phyloP scores from a whole-genome alignment of 2,113 vertebrate species.

The Vidua macroura region DNA sequence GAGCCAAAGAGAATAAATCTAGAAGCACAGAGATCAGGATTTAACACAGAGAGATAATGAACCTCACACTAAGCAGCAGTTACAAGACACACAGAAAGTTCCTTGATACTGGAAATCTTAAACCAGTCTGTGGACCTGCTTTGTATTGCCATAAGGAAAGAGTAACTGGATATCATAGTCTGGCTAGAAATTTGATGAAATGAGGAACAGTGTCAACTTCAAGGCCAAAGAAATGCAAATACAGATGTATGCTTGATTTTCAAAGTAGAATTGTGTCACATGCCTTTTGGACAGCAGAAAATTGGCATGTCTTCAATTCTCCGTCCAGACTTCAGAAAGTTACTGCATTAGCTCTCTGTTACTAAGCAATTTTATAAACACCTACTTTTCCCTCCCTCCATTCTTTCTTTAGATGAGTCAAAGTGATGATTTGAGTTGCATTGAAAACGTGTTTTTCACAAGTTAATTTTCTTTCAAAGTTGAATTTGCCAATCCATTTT shows the following conservation, averaged over 20 bases:
- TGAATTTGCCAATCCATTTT: neutral
- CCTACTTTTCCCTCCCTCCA: rapidly evolving
- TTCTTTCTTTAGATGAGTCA: neutral
- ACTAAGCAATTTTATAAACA: neutral
- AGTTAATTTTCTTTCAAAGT: neutral
- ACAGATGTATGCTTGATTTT: neutral
- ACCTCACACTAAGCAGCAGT: neutral
- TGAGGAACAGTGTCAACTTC: neutral
- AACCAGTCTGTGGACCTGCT: neutral
- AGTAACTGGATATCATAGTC: neutral
- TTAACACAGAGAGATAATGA: neutral
- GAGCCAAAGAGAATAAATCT: neutral
- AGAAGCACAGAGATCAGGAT: neutral
- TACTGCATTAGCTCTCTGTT: neutral
- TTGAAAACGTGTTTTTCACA: neutral
- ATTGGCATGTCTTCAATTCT: neutral
- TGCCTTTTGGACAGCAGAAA: neutral
- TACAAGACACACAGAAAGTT: neutral
- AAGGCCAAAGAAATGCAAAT: neutral
- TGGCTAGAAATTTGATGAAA: neutral
- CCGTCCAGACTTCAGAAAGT: neutral
- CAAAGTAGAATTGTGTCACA: neutral
- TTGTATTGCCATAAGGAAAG: neutral
- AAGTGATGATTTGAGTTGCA: neutral
- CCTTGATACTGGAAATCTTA: neutral